Percentiles rank a stretch among this genome's conserved stretches.
These are phyloP conservation scores for Lepisosteus oculatus DNA, from an alignment of 2,113 vertebrate species.

Conservation along the genomic window DNA sequence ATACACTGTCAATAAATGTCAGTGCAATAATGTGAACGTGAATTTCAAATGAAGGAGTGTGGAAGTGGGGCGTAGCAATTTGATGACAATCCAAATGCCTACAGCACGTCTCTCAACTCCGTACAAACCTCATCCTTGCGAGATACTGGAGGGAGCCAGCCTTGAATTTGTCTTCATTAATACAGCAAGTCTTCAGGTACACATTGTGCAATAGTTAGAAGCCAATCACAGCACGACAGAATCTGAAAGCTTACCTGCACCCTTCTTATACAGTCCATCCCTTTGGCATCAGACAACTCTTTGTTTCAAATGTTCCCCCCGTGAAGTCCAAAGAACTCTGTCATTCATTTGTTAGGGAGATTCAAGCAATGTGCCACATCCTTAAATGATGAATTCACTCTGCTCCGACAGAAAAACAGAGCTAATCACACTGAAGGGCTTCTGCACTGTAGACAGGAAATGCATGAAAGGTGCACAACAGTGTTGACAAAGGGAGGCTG, in stretches of 20 bases:
- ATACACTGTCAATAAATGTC: too few species aligned
- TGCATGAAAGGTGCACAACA: constrained; percentile 45
- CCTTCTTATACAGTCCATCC: constrained; percentile 40
- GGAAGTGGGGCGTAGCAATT: too few species aligned
- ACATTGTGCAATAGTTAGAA: too few species aligned
- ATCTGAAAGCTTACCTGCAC: constrained; percentile 35
- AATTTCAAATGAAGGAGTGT: too few species aligned
- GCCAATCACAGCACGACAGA: too few species aligned
- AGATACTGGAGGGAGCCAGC: too few species aligned
- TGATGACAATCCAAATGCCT: too few species aligned
- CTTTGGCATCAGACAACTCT: background rate
- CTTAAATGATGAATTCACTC: constrained; percentile 28
- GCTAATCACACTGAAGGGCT: constrained; percentile 14
- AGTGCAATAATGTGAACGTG: too few species aligned
- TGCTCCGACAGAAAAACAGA: constrained; percentile 9
- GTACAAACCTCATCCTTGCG: too few species aligned
- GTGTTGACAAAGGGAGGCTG: constrained; percentile 47
- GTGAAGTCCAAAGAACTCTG: constrained; percentile 18
- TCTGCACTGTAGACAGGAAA: constrained; percentile 60
- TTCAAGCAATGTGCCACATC: constrained; percentile 46
- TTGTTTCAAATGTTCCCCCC: background rate
- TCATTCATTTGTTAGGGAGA: constrained; percentile 40
- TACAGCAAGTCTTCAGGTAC: too few species aligned
- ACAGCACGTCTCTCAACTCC: too few species aligned
- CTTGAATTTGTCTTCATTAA: too few species aligned